Conservation (phyloP, 2,797 vertebrate genomes). For the Periophthalmus magnuspinnatus region DNA sequence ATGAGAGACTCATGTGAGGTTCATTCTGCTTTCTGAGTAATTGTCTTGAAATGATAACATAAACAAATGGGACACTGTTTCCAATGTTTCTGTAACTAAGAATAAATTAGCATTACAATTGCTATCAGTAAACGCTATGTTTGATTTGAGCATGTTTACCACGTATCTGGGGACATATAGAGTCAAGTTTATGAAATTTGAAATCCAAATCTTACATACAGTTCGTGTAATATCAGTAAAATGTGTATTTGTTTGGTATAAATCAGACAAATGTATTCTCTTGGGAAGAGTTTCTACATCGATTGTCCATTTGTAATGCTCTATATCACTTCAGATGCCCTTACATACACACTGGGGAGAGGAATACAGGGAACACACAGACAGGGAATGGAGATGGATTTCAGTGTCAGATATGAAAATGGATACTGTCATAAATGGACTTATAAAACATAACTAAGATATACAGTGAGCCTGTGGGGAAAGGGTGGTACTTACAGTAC, state of each 20-base stretch:
- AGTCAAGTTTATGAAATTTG: no score
- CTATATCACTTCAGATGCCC: conserved; percentile 40
- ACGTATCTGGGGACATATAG: no score
- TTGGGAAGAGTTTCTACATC: conserved; percentile 44
- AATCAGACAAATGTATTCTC: conserved; percentile 33
- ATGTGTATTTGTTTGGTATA: neutral
- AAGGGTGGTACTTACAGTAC: neutral
- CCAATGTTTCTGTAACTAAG: no score
- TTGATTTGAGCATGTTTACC: no score
- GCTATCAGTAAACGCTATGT: no score
- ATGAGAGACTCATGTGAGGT: no score
- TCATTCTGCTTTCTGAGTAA: no score
- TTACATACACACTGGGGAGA: conserved; percentile 11
- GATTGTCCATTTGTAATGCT: conserved; percentile 64
- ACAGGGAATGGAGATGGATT: conserved; percentile 3
- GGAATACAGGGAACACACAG: conserved; percentile 5
- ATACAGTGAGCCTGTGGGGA: neutral
- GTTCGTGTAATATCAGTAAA: neutral
- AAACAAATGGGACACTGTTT: no score
- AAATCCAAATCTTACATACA: no score
- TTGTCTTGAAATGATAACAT: no score
- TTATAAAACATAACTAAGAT: neutral
- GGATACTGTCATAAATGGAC: neutral
- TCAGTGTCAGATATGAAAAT: neutral
- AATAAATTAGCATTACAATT: no score